Conservation (phyloP, 1,140 invertebrate genomes). For the Chironomus tepperi region DNA sequence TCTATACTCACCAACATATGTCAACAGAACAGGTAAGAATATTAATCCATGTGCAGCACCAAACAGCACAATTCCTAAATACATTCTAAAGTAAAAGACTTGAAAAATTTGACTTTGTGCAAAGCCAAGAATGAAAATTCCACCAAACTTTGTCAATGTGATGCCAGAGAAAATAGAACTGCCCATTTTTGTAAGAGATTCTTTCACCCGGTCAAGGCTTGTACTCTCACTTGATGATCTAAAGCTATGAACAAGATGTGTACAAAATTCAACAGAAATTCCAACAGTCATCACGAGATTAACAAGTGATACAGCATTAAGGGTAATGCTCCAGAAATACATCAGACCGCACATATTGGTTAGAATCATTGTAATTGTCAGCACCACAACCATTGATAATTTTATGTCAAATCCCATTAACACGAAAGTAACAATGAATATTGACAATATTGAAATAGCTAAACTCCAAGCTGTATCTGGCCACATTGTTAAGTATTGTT, state of each 20-base stretch:
- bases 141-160: conserved; percentile 93
- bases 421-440: conserved; percentile 90
- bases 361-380: conserved; percentile 90
- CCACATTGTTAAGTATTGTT: conserved; percentile 98
- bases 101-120: conserved; percentile 95
- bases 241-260: conserved; percentile 91
- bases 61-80: conserved; percentile 89
- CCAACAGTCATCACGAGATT: conserved; percentile 99
- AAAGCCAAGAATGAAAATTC: conserved; percentile 89
- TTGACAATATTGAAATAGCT: conserved; percentile 76
- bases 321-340: conserved; percentile 92
- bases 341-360: conserved; percentile 90
- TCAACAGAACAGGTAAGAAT: conserved; percentile 92
- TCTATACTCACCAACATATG: conserved; percentile 84
- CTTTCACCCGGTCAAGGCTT: conserved; percentile 65
- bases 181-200: conserved; percentile 89
- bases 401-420: conserved; percentile 88
- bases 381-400: conserved; percentile 78
- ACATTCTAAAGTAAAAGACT: conserved; percentile 99
- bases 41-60: conserved; percentile 94
- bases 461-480: conserved; percentile 80
- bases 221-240: conserved; percentile 64
- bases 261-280: conserved; percentile 97
- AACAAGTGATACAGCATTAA: conserved; percentile 95
- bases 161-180: conserved; percentile 96